Conservation (phyloP, 2,113 vertebrate genomes). For the Thomomys bottae region DNA sequence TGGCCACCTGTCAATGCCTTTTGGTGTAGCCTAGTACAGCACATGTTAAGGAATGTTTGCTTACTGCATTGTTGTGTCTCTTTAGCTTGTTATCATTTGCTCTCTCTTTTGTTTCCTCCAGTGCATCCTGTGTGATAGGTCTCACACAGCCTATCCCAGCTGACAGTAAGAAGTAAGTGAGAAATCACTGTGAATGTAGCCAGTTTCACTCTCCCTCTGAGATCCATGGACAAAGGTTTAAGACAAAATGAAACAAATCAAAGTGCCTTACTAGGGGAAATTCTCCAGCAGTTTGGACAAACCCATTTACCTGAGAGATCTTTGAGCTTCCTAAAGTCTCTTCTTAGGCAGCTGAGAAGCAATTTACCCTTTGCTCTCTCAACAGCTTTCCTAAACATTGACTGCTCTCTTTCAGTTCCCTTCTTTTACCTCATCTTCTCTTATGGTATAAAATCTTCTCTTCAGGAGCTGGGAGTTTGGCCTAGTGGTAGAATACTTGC, state of each 20-base stretch:
- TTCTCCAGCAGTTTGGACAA: neutral
- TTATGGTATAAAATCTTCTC: neutral
- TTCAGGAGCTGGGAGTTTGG: too few relatives aligned
- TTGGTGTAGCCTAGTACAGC: neutral
- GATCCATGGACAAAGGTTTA: neutral
- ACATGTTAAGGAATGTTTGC: conserved; percentile 18
- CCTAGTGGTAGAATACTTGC: too few relatives aligned
- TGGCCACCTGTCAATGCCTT: neutral
- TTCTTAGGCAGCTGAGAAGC: neutral
- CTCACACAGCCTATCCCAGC: neutral
- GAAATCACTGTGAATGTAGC: neutral
- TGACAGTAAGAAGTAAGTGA: neutral
- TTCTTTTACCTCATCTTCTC: neutral
- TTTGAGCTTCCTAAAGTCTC: neutral
- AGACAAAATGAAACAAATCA: neutral
- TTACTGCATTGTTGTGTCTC: neutral
- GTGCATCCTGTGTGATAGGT: neutral
- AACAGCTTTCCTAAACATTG: neutral
- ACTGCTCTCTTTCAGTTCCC: accelerated
- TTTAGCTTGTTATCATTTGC: neutral
- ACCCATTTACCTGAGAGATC: neutral
- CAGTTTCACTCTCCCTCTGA: neutral
- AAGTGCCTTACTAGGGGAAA: neutral
- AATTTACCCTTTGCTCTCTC: neutral
- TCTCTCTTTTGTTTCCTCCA: conserved; percentile 2